These are phyloP conservation scores for Eurypyga helias DNA, from an alignment of 2,113 vertebrate genomes.

Conservation along the genomic window DNA sequence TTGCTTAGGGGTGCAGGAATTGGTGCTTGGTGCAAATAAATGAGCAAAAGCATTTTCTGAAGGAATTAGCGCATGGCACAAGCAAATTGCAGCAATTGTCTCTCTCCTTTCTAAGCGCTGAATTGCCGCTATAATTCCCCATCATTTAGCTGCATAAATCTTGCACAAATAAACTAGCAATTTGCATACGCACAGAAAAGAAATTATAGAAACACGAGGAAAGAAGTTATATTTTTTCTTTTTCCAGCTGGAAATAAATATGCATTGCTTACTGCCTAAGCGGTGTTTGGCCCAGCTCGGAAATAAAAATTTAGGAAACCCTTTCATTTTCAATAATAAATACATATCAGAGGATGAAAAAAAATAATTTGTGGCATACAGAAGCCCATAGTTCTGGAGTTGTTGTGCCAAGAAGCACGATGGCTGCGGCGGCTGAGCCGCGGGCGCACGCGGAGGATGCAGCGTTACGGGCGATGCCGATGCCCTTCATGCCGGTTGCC, in stretches of 20 bases:
- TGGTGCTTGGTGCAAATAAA: neutral
- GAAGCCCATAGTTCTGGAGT: neutral
- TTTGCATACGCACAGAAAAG: constrained; percentile 65
- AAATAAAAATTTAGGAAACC: constrained; percentile 53
- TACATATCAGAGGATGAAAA: constrained; percentile 11
- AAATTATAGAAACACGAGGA: constrained; percentile 56
- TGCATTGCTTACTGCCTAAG: constrained; percentile 22
- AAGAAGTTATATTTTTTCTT: constrained; percentile 47
- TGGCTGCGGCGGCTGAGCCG: rapidly evolving
- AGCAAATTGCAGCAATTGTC: constrained; percentile 71
- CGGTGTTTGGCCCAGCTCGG: constrained; percentile 32
- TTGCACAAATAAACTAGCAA: constrained; percentile 59
- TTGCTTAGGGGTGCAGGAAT: constrained; percentile 34
- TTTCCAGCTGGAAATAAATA: constrained; percentile 22
- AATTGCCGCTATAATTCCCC: constrained; percentile 69
- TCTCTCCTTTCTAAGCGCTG: constrained; percentile 53
- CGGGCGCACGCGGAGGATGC: neutral
- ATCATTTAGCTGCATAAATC: constrained; percentile 71
- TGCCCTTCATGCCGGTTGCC: neutral
- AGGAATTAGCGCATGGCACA: constrained; percentile 33
- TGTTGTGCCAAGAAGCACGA: neutral
- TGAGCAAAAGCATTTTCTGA: constrained; percentile 28
- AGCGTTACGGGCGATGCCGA: rapidly evolving
- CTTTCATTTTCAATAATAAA: constrained; percentile 61
- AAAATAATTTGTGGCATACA: neutral